Evolutionary conservation across 1,140 invertebrate genomes (phyloP).

Genomic region (Bombus waltoni): DNA sequence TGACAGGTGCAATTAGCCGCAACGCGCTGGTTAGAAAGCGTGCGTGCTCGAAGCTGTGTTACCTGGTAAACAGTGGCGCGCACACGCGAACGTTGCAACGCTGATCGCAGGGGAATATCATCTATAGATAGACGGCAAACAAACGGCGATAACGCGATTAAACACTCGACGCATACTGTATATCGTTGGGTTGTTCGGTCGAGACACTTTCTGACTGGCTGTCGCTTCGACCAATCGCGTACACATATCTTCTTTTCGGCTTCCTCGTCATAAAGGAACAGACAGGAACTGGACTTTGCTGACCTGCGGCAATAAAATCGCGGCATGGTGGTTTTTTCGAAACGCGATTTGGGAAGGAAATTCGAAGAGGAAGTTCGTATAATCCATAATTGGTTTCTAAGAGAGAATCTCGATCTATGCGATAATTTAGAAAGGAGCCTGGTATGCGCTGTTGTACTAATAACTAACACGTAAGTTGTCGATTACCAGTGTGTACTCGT

Average conservation of each 20-base stretch:
- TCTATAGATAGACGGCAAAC: constrained; percentile 36
- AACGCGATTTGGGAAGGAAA: background rate
- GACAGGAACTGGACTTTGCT: background rate
- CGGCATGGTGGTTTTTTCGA: background rate
- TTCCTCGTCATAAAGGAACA: background rate
- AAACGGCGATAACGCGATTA: constrained; percentile 53
- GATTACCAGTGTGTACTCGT: no score
- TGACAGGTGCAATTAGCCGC: constrained; percentile 63
- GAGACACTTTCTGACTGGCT: background rate
- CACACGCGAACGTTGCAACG: constrained; percentile 23
- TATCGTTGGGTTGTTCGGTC: background rate
- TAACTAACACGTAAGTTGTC: no score
- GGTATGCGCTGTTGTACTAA: no score
- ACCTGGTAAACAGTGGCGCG: constrained; percentile 27
- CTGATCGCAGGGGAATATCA: constrained; percentile 29
- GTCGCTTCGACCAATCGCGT: background rate
- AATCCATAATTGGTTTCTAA: background rate
- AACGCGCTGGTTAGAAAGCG: constrained; percentile 44
- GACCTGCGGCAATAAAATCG: background rate
- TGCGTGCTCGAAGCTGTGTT: constrained; percentile 6
- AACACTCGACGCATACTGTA: constrained; percentile 3
- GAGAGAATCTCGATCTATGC: no score
- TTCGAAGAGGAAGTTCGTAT: background rate
- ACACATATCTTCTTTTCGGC: background rate
- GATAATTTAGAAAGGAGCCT: no score